These are phyloP conservation scores for Thyatira batis DNA, from an alignment of 2,888 invertebrate species.

Conservation along the genomic window DNA sequence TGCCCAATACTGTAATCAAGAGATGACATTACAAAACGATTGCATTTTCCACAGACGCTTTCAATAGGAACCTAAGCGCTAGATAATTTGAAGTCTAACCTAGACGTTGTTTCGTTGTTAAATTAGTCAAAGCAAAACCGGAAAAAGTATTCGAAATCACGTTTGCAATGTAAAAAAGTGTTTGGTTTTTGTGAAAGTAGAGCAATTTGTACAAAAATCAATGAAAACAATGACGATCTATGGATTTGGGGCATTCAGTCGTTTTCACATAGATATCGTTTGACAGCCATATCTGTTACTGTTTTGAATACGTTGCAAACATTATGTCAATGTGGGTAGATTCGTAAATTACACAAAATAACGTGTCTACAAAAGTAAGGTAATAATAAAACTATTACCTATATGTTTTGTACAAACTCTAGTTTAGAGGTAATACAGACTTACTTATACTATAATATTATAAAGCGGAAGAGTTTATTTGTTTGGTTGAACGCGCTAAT, in stretches of 20 bases:
- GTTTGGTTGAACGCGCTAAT: no score
- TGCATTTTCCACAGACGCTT: no score
- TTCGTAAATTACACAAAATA: constrained; percentile 28
- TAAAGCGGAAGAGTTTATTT: no score
- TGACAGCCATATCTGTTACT: not conserved
- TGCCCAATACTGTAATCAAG: no score
- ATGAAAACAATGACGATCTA: not conserved
- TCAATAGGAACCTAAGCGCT: no score
- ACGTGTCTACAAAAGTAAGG: no score
- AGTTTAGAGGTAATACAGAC: no score
- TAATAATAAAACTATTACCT: no score
- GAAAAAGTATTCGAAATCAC: not conserved
- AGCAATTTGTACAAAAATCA: not conserved
- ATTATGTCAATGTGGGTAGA: constrained; percentile 6
- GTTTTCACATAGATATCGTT: not conserved
- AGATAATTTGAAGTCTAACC: no score
- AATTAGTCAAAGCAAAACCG: not conserved
- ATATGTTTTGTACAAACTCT: no score
- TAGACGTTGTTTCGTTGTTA: not conserved
- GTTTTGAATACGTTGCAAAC: not conserved
- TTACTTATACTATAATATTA: no score
- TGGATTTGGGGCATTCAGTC: not conserved
- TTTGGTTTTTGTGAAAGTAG: not conserved
- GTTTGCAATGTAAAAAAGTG: not conserved
- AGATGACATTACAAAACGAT: no score